phyloP scores from a whole-genome alignment of 2,797 vertebrate genomes.

The Phataginus tricuspis region DNA sequence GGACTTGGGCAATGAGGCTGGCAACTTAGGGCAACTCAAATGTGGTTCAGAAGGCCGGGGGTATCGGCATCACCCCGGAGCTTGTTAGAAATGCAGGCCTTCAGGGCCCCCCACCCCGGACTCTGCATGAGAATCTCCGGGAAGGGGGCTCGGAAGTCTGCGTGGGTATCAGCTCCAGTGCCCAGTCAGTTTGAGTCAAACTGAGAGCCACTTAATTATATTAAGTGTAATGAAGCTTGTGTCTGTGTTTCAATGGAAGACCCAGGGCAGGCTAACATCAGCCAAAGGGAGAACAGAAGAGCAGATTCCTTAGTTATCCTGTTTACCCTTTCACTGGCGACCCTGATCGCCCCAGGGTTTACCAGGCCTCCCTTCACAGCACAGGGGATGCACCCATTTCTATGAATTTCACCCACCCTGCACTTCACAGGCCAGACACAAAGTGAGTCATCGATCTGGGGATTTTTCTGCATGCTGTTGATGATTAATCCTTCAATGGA shows the following conservation, averaged over 20 bases:
- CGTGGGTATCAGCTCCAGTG: accelerated
- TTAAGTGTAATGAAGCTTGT: not conserved
- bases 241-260: not conserved
- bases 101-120: not conserved
- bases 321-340: not conserved
- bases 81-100: not conserved
- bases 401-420: not conserved
- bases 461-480: not conserved
- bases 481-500: not conserved
- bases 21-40: accelerated
- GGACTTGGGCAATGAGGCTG: not conserved
- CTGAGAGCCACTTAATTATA: not conserved
- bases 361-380: not conserved
- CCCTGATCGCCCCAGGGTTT: not conserved
- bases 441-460: not conserved
- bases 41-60: not conserved
- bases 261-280: not conserved
- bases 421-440: not conserved
- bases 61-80: not conserved
- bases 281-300: not conserved
- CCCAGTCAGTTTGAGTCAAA: not conserved
- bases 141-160: not conserved
- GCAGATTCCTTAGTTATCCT: not conserved
- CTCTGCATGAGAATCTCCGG: not conserved
- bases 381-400: not conserved